Evolutionary conservation across 2,113 vertebrate species (phyloP).

Genomic region (Oreochromis aureus): DNA sequence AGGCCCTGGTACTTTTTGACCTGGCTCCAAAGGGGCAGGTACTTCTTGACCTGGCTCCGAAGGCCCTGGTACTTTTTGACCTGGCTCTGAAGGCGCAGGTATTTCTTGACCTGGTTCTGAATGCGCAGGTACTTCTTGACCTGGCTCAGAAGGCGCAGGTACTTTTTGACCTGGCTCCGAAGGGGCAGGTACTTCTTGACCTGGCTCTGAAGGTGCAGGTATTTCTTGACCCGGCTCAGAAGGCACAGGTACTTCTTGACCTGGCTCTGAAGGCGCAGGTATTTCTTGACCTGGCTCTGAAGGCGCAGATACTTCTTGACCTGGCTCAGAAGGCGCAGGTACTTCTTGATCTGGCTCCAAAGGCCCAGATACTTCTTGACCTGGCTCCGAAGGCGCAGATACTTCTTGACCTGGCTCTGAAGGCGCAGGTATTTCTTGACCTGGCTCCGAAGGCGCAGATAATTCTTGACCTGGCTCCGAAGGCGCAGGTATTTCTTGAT

Average conservation of each 20-base stretch:
- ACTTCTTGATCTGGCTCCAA: fast-evolving
- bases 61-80: fast-evolving
- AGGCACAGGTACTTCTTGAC: fast-evolving
- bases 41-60: fast-evolving
- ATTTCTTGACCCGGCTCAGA: fast-evolving
- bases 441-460: fast-evolving
- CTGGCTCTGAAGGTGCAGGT: fast-evolving
- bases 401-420: fast-evolving
- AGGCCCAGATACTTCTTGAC: no score
- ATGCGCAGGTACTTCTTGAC: fast-evolving
- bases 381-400: fast-evolving
- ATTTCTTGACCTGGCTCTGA: fast-evolving
- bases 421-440: fast-evolving
- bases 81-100: fast-evolving
- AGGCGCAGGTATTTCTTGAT: fast-evolving
- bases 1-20: fast-evolving
- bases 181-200: fast-evolving
- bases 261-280: fast-evolving
- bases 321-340: fast-evolving
- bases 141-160: fast-evolving
- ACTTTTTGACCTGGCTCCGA: fast-evolving
- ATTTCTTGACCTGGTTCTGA: fast-evolving
- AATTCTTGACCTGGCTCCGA: fast-evolving
- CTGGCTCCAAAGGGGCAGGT: fast-evolving
- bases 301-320: no score